Evolutionary conservation across 2,888 invertebrate genomes (phyloP).

Genomic region (Stenotaenia linearis): DNA sequence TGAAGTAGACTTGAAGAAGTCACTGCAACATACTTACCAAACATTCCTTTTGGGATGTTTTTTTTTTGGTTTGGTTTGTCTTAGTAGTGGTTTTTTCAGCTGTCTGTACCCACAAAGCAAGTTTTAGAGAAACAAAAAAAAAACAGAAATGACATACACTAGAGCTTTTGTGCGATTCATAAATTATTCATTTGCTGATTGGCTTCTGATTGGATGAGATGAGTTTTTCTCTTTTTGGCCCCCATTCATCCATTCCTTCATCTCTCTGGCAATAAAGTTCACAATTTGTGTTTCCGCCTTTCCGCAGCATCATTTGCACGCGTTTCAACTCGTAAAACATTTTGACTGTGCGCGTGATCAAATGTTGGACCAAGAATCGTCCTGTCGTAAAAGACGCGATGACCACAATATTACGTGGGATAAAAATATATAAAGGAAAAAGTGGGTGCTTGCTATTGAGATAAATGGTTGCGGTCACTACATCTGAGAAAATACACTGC

Average conservation of each 20-base stretch:
- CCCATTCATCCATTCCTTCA: neutral
- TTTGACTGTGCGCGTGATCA: constrained; percentile 16
- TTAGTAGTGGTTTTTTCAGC: no score
- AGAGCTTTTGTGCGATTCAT: neutral
- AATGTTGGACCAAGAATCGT: neutral
- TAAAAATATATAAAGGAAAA: constrained; percentile 9
- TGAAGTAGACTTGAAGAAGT: no score
- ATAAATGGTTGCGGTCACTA: constrained; percentile 7
- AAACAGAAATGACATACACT: neutral
- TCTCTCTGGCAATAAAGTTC: neutral
- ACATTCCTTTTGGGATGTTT: no score
- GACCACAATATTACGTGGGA: constrained; percentile 16
- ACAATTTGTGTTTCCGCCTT: neutral
- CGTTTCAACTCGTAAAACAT: constrained; percentile 13
- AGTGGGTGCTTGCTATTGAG: constrained; percentile 5
- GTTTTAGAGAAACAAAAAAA: neutral
- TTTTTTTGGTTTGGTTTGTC: no score
- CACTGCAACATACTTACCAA: no score
- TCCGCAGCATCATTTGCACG: constrained; percentile 4
- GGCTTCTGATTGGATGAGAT: constrained; percentile 12
- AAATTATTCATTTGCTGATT: constrained; percentile 20
- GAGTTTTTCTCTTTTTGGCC: neutral
- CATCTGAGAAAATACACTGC: neutral
- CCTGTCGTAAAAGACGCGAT: constrained; percentile 12
- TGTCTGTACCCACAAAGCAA: neutral